Base-by-base conservation (phyloP, 2,888 invertebrate species). In the Erebia ligea region DNA sequence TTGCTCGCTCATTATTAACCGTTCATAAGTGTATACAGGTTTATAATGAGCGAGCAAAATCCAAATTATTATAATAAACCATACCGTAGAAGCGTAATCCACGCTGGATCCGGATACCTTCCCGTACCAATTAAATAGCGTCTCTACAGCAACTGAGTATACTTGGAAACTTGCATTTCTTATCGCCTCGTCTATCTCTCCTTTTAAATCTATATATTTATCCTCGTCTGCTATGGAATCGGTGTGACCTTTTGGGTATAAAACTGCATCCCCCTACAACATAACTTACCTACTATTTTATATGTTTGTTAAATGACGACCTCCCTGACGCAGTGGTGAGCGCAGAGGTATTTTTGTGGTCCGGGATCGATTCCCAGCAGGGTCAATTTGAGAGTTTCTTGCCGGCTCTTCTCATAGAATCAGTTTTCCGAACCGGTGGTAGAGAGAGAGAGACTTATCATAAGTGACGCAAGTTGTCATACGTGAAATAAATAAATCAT, bases 181-280 rank as follows among this genome's bases (percentile, higher is more conserved):
- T 76, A 92, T 83, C 0, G 82, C 82, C 69, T 92, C 92, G 0
- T 91, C 91, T 6, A 92, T 82, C 15, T 90, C 91, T 0, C 83
- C 87, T 52, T 81, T 87, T 19, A 92, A 59, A 56, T 92, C 92
- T 2, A 90, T 78, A 68, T 90, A 92, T 64, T 85, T 87, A 68
- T 92, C 91, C 25, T 92, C 92, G 34, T 88, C 88, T 0, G 80
- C 65, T 40, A 80, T 80, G 0, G 69, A 10, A 1, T 87, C 86
- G 0, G 84, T 77, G 69, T 83, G 90, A 0, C 92, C 92, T 78
- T 78, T 86, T 11, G 92, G 92, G 66, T 88, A 90, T 1, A 92
- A 79, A 8, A 92, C 81, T 67, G 91, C 90, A 17, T 92, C 91
- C 1, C 92, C 92, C 92, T 92, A 54, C n/a, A 77, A 79, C 40